phyloP scores from a whole-genome alignment of 2,113 vertebrate species.

The Microcebus jonahi region DNA sequence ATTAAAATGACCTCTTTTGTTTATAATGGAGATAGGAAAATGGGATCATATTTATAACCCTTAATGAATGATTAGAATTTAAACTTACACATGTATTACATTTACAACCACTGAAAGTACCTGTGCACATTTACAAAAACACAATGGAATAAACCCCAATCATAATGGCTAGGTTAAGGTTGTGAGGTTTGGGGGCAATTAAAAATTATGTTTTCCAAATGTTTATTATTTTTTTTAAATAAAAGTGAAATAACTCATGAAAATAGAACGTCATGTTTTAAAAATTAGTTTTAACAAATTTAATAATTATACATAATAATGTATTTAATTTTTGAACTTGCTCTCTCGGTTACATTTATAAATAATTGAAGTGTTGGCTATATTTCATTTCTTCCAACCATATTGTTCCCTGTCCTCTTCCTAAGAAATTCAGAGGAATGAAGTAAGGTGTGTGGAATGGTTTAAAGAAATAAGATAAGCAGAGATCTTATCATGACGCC shows the following conservation, averaged over 20 bases:
- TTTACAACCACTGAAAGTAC: not conserved
- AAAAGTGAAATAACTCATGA: not conserved
- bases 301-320: not conserved
- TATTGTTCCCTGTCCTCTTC: not conserved
- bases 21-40: not conserved
- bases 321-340: constrained; percentile 30
- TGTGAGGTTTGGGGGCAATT: not conserved
- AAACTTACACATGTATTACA: not conserved
- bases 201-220: not conserved
- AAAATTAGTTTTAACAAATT: not conserved
- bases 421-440: constrained; percentile 14
- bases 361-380: not conserved
- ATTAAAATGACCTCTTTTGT: not conserved
- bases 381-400: not conserved
- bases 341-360: not conserved
- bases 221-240: not conserved
- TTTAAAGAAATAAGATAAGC: constrained; percentile 60
- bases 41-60: not conserved
- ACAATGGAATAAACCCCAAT: not conserved
- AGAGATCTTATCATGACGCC: constrained; percentile 58
- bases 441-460: constrained; percentile 58
- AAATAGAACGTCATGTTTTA: not conserved
- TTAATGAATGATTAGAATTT: constrained; percentile 3
- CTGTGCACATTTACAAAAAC: not conserved
- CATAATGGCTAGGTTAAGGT: not conserved